These are phyloP conservation scores for Drosophila neocordata DNA, from an alignment of 1,140 invertebrate genomes.

Conservation along the genomic window DNA sequence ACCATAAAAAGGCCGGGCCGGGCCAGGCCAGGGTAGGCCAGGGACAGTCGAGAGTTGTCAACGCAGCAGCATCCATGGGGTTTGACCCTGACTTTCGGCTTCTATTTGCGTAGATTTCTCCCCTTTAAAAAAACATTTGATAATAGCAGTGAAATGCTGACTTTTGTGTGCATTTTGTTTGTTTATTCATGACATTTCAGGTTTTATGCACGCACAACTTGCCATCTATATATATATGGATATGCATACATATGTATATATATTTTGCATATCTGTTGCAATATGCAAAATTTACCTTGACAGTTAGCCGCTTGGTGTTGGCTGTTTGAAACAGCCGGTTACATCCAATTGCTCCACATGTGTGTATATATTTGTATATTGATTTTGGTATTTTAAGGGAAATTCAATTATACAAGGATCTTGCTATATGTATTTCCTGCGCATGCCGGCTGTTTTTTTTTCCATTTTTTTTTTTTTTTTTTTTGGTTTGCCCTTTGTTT, in stretches of 20 bases:
- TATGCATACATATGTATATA: constrained; percentile 48
- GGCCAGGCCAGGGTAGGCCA: not conserved
- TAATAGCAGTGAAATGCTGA: constrained; percentile 60
- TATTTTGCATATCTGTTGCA: constrained; percentile 28
- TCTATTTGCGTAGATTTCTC: constrained; percentile 57
- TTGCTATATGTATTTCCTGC: constrained; percentile 12
- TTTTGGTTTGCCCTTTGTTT: constrained; percentile 25
- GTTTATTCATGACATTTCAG: constrained; percentile 52
- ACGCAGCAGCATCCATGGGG: constrained; percentile 18
- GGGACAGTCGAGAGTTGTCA: constrained; percentile 1
- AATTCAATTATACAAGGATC: constrained; percentile 63
- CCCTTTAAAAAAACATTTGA: constrained; percentile 29
- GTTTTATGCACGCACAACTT: constrained; percentile 40
- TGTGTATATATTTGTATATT: constrained; percentile 34
- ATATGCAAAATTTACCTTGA: constrained; percentile 29
- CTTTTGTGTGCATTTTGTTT: constrained; percentile 38
- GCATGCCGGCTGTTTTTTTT: constrained; percentile 28
- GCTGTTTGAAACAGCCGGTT: not conserved
- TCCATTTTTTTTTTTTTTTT: not conserved
- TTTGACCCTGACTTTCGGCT: constrained; percentile 29
- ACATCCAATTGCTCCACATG: constrained; percentile 6
- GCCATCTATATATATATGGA: constrained; percentile 42
- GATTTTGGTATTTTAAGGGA: constrained; percentile 60
- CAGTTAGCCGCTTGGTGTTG: constrained; percentile 39
- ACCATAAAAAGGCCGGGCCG: not conserved